A percentile compares a stretch with the other conserved stretches of the same genome.
These are phyloP conservation scores for Enteromius trimaculatus DNA, from an alignment of 2,797 vertebrate genomes.

Conservation along the genomic window DNA sequence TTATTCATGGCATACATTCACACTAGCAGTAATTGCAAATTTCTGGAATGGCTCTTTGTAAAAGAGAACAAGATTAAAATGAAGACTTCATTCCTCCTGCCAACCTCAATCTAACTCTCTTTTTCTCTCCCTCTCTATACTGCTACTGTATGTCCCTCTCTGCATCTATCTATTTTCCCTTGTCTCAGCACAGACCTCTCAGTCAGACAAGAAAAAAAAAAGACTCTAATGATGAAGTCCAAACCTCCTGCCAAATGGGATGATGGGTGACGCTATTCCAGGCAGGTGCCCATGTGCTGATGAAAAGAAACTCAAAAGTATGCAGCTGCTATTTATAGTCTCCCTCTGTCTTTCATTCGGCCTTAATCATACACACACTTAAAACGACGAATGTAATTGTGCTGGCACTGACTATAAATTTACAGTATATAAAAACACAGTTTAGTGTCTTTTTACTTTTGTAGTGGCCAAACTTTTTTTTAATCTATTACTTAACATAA, in stretches of 20 bases:
- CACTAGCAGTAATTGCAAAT: conserved; percentile 27
- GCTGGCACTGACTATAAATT: neutral
- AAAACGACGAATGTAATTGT: neutral
- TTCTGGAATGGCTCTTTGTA: neutral
- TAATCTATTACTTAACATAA: no score
- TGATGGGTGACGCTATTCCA: conserved; percentile 87
- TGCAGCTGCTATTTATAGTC: conserved; percentile 73
- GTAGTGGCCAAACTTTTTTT: neutral
- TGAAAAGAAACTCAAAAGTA: conserved; percentile 76
- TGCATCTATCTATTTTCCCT: conserved; percentile 11
- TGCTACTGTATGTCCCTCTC: neutral
- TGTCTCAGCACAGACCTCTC: conserved; percentile 10
- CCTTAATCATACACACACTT: conserved; percentile 19
- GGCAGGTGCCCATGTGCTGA: conserved; percentile 69
- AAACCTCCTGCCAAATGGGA: conserved; percentile 85
- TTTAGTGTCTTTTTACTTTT: neutral
- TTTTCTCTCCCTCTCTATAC: neutral
- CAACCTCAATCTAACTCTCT: conserved; percentile 39
- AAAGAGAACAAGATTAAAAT: conserved; percentile 39
- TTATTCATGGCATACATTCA: conserved; percentile 22
- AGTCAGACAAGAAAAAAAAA: conserved; percentile 15
- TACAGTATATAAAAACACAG: neutral
- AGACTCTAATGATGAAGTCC: conserved; percentile 73
- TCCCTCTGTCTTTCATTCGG: conserved; percentile 59
- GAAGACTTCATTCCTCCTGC: conserved; percentile 29